A percentile compares a stretch with the other conserved stretches of the same genome.
Evolutionary conservation across 2,113 vertebrate species (phyloP).

Genomic region (Pleuronectes platessa): DNA sequence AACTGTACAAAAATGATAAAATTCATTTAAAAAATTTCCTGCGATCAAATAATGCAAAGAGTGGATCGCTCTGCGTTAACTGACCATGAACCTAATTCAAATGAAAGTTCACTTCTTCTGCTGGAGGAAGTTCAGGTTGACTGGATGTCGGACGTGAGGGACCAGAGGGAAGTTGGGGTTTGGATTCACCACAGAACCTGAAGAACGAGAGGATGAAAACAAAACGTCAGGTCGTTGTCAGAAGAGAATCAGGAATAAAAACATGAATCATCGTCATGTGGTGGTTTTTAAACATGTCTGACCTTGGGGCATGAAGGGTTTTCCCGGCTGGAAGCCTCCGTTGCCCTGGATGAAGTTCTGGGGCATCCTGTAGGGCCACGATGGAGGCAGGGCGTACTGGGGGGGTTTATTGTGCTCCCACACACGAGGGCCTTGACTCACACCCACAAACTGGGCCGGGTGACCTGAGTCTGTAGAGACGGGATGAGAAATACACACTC

Average conservation of each 20-base stretch:
- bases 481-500: not conserved
- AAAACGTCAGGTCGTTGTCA: too few relatives aligned
- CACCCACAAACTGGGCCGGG: slow-evolving; percentile 88
- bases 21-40: slow-evolving; percentile 86
- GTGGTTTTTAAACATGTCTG: slow-evolving; percentile 24
- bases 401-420: slow-evolving; percentile 90
- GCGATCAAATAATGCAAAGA: slow-evolving; percentile 75
- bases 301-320: slow-evolving; percentile 93
- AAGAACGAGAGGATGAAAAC: slow-evolving; percentile 11
- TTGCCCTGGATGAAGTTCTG: slow-evolving; percentile 95
- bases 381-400: slow-evolving; percentile 89
- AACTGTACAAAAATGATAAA: slow-evolving; percentile 99
- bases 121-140: slow-evolving; percentile 94
- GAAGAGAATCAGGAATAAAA: not conserved
- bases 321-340: slow-evolving; percentile 89
- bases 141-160: slow-evolving; percentile 90
- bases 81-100: slow-evolving; percentile 64
- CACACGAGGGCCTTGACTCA: slow-evolving; percentile 86
- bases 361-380: slow-evolving; percentile 95
- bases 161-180: slow-evolving; percentile 91
- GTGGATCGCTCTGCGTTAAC: slow-evolving; percentile 55
- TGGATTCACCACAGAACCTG: slow-evolving; percentile 90
- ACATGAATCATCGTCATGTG: too few relatives aligned
- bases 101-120: slow-evolving; percentile 94
- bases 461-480: slow-evolving; percentile 87